Base-by-base conservation (phyloP, 2,113 vertebrate genomes). In the Nansenia antarctica region DNA sequence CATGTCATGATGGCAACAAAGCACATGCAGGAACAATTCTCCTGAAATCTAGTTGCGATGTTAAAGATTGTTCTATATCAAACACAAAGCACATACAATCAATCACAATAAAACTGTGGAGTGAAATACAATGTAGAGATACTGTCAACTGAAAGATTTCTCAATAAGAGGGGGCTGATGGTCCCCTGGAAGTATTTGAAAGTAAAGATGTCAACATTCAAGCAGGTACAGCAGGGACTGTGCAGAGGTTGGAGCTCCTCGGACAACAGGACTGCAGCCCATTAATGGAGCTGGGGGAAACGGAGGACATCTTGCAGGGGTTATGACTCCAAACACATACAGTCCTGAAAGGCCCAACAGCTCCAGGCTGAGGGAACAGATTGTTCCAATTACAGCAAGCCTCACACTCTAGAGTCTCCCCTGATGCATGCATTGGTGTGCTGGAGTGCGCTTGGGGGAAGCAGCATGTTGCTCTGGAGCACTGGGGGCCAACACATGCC, bases 351-450 rank as follows among this genome's bases (percentile, higher is more conserved):
- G 81, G 59, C 77, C 78, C 68, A 30, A 81, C 78, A 74, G 82
- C 83, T 76, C 54, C 65, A 62, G 80, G 78, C 85, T 80, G 71
- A 78, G 80, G 77, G 81, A 90, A 89, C 84, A 88, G 88, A 90
- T 88, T 88, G 85, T 74, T 85, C 86, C 90, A 90, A 90, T 91
- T 91, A 92, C 88, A 86, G 80, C 76, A 55, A 83, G 76, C 78
- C 83, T 87, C 85, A 84, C 66, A 66, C 78, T 80, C 82, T 62
- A 57, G 57, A 79, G 82, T 88, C 87, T 80, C 89, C 58, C 85
- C 55, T 80, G 86, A 85, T 81, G 85, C 85, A 69, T 69, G 75
- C 81, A 83, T 80, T 74, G 77, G 69, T 82, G 81, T 77, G 71
- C 64, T 87, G 82, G 80, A 91, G 85, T 86, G 80, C 85, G 85